Evolutionary conservation across 1,140 invertebrate species (phyloP).

Genomic region (Globodera rostochiensis): DNA sequence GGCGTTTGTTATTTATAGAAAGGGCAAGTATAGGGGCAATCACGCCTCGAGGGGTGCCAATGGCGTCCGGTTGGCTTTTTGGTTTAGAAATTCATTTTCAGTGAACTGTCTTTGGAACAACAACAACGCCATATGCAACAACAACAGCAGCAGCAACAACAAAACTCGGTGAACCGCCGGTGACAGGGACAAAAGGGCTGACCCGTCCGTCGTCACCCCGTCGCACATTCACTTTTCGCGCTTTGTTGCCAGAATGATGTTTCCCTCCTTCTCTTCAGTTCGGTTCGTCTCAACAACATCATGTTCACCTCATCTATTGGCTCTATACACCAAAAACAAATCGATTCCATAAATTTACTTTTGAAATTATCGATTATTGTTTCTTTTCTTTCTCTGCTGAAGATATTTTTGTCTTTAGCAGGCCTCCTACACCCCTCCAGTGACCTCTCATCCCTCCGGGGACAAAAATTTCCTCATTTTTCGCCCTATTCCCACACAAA

Average conservation of each 20-base stretch:
- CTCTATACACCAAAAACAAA: not conserved
- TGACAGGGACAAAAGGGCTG: not conserved
- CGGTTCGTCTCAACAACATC: not conserved
- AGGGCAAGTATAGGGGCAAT: too few relatives aligned
- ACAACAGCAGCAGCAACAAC: constrained; percentile 19
- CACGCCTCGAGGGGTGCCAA: too few relatives aligned
- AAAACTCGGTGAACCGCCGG: constrained; percentile 14
- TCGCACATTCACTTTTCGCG: not conserved
- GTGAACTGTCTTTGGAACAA: constrained; percentile 23
- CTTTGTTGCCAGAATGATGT: too few relatives aligned
- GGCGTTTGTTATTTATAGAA: too few relatives aligned
- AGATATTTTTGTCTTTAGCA: too few relatives aligned
- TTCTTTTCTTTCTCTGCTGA: too few relatives aligned
- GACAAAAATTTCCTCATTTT: too few relatives aligned
- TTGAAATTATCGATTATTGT: too few relatives aligned
- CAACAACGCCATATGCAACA: constrained; percentile 20
- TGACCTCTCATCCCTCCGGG: too few relatives aligned
- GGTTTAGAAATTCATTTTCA: not conserved
- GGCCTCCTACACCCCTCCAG: too few relatives aligned
- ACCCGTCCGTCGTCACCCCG: not conserved
- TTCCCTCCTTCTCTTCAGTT: not conserved
- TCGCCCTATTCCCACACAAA: too few relatives aligned
- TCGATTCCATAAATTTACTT: too few relatives aligned
- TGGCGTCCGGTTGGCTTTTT: not conserved
- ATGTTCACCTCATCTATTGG: not conserved